Conservation (phyloP, 2,113 vertebrate genomes). For the Calypte anna region DNA sequence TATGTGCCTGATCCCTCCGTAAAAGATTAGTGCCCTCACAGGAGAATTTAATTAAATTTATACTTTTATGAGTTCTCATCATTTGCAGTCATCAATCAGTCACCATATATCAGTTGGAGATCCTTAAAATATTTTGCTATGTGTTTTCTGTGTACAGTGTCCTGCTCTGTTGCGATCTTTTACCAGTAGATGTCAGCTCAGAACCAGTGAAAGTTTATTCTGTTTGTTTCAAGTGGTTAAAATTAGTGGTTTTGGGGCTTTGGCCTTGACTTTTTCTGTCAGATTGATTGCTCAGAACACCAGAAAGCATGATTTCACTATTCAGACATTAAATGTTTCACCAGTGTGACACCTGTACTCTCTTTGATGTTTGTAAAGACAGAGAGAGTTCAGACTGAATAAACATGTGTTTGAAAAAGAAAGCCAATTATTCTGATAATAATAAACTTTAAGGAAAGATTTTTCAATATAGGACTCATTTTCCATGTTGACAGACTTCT, state of each 20-base stretch:
- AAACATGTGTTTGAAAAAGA: neutral
- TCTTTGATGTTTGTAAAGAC: neutral
- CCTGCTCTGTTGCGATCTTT: neutral
- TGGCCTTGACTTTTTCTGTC: neutral
- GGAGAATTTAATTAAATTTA: neutral
- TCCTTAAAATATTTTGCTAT: neutral
- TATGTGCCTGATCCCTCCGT: neutral
- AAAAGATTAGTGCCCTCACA: neutral
- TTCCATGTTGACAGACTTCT: neutral
- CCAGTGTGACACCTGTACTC: neutral
- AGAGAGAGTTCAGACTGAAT: neutral
- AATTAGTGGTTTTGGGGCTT: neutral
- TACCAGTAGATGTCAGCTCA: slow-evolving; percentile 62
- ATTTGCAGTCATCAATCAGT: neutral
- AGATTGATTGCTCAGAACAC: neutral
- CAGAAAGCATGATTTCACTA: neutral
- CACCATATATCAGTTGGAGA: neutral
- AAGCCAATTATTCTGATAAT: neutral
- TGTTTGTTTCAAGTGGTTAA: neutral
- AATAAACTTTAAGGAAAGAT: neutral
- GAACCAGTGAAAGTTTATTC: slow-evolving; percentile 33
- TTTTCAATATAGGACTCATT: neutral
- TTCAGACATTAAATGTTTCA: neutral
- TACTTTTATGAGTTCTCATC: neutral
- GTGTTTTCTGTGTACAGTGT: neutral